Base-by-base conservation (phyloP, 2,888 invertebrate species). In the Drosophila cognata region DNA sequence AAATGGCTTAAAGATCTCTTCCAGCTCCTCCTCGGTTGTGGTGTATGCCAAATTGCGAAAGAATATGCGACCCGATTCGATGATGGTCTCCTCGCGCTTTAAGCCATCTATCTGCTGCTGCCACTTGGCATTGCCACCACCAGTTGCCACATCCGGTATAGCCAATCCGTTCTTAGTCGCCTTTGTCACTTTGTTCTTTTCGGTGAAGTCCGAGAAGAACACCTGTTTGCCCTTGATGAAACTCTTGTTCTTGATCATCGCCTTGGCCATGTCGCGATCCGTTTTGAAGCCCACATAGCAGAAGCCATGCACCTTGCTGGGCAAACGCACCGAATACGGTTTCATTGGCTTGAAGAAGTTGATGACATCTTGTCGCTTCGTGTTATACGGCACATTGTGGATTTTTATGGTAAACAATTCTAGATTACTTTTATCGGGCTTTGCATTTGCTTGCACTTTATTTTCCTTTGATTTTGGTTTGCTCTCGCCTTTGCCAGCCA, bases 51-150 rank as follows among this genome's bases (percentile, higher is more conserved):
- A 94, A 94, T 99, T 99, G 73, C 99, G 95, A 1, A 99, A 94
- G 94, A 98, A 99, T 88, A 99, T 96, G 81, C 97, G 95, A 2
- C 99, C 99, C 78, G 98, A 98, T 91, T 98, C 98, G 0, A 96
- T 97, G 71, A 98, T 96, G 77, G 94, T 95, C 92, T 98, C 98
- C 92, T 96, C 97, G 88, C 95, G 95, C 84, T 95, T 94, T 2
- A 96, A 81, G 16, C 94, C 93, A 46, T 95, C 95, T 91, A 95
- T 94, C 90, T 96, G 95, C 25, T 94, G 93, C 71, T 94, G 94
- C 96, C 96, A 96, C 82, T 94, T 95, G 2, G 92, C 81, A 74
- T 94, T 93, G 2, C 91, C 77, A 62, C 93, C 11, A 11, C 25
- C 28, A 13, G 25, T 38, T 28, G 48, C 4, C 2, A 18, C 77